Base-by-base conservation (phyloP, 2,797 vertebrate genomes). In the Harpagifer antarcticus region DNA sequence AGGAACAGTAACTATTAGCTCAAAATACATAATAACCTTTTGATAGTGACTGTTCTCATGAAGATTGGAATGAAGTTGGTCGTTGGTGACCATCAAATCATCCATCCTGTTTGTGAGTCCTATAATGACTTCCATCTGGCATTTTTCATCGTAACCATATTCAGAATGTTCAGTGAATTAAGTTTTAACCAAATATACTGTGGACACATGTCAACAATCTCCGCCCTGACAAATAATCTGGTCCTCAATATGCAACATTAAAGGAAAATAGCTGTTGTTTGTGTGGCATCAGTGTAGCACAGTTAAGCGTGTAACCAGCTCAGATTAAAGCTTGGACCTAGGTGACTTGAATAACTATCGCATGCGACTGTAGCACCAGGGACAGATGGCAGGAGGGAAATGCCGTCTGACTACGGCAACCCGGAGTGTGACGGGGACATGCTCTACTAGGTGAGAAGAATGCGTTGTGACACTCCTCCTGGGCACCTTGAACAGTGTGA, bases 401-500 rank as follows among this genome's bases (percentile, higher is more conserved):
- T 85, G 80, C 84, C 78, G 81, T 81, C 87, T 85, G 87, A 92
- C 83, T 86, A 86, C 60, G 70, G 85, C 78, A 81, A 86, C 85
- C 83, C 72, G 52, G 89, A 92, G 86, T 80, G 88, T 89, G 91
- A 93, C 90, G 88, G 86, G 86, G 87, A 91, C 89, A 87, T 74
- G 86, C 81, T 87, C 78, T 23, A 40, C 81, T 88, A 67, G 88
- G 87, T 89, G 89, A 92, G 86, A 88, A 80, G 83, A 89, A 93
- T 84, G 81, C 82, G 47, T 82, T 83, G 82, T 88, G 91, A 92
- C 91, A 92, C 80, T 88, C 83, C 90, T 90, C 76, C 82, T 2
- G 91, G 92, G 90, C 89, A 88, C 88, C 88, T 90, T 90, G 91
- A 91, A 86, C 89, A 88, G 76, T 52, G 76, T 90, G 90, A 90